A percentile compares a stretch with the other conserved stretches of the same genome.
phyloP scores from a whole-genome alignment of 2,113 vertebrate genomes.

The Gallinago jamesoni region DNA sequence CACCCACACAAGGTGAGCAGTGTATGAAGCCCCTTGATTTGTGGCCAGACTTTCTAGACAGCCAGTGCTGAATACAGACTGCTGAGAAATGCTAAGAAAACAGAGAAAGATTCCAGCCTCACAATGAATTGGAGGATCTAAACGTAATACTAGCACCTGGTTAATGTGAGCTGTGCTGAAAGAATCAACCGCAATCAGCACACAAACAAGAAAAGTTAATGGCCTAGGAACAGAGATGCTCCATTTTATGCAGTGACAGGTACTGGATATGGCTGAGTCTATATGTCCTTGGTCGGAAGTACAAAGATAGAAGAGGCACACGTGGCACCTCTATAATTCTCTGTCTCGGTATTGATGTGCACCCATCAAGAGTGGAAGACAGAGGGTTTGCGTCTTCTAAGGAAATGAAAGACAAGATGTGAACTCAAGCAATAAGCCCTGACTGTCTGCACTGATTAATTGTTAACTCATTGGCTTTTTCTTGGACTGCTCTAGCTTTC shows the following conservation, averaged over 20 bases:
- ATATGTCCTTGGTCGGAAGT: neutral
- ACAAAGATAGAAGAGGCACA: neutral
- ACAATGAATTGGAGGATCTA: neutral
- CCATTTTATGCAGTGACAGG: neutral
- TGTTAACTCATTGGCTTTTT: neutral
- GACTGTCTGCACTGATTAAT: neutral
- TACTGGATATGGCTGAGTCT: neutral
- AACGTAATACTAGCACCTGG: neutral
- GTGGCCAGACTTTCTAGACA: neutral
- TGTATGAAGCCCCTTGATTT: neutral
- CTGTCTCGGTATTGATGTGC: neutral
- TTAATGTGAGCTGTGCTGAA: neutral
- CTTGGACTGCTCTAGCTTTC: neutral
- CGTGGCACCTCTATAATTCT: neutral
- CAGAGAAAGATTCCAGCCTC: neutral
- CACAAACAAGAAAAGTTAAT: neutral
- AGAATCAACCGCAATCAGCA: neutral
- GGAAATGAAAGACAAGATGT: neutral
- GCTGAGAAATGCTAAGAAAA: neutral
- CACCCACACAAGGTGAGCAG: neutral
- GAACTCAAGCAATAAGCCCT: constrained; percentile 10
- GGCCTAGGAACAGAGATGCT: neutral
- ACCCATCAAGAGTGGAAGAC: neutral
- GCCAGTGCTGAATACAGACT: neutral
- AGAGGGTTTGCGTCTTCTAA: neutral